A percentile compares a stretch with the other conserved stretches of the same genome.
Evolutionary conservation across 2,888 invertebrate genomes (phyloP).

Genomic region (Smittia aterrima): DNA sequence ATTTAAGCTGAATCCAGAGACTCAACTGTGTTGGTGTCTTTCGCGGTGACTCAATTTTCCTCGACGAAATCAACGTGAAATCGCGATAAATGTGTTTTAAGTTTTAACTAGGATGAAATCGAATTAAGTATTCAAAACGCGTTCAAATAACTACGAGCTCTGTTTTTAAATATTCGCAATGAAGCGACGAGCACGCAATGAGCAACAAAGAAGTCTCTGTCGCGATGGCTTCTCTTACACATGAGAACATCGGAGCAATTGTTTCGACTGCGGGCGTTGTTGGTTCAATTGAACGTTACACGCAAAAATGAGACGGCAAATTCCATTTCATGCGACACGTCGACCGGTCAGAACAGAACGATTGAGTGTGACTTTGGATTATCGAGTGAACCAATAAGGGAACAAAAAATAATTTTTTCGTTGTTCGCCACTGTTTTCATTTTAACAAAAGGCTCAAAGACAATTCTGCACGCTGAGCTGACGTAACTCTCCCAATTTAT

Average conservation of each 20-base stretch:
- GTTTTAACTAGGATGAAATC: not conserved
- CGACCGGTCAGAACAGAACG: not conserved
- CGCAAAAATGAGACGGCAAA: not conserved
- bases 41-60: not conserved
- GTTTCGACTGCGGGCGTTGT: not conserved
- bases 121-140: not conserved
- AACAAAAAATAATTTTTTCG: not conserved
- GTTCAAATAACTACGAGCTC: not conserved
- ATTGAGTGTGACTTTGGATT: constrained; percentile 2
- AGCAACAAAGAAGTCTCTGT: not conserved
- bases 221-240: not conserved
- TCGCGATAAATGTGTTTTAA: not conserved
- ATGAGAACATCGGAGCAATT: not conserved
- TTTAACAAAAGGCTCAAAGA: not conserved
- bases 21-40: not conserved
- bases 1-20: not conserved
- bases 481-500: constrained; percentile 6
- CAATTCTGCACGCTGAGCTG: constrained; percentile 15
- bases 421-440: not conserved
- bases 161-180: not conserved
- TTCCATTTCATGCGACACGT: not conserved
- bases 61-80: not conserved
- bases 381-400: not conserved
- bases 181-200: not conserved
- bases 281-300: no score